These are phyloP conservation scores for Catalaphyllia jardinei DNA, from an alignment of 64 coral and sea anemone species.

Conservation along the genomic window DNA sequence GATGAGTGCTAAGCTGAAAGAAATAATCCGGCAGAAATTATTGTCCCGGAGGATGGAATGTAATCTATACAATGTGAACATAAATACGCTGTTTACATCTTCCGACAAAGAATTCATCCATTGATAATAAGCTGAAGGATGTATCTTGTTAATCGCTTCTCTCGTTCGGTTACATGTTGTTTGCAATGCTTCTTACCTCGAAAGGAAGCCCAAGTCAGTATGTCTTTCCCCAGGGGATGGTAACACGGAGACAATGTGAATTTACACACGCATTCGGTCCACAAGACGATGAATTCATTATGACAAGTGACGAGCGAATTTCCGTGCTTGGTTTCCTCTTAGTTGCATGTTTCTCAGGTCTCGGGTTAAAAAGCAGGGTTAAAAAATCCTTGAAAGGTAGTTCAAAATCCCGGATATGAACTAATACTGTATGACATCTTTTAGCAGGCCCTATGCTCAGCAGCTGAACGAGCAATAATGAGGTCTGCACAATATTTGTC, in stretches of 20 bases:
- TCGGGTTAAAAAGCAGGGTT: neutral
- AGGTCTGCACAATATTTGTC: conserved; percentile 42
- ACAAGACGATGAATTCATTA: neutral
- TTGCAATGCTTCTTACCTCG: neutral
- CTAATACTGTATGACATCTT: neutral
- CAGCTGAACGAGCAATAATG: neutral
- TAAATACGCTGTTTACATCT: neutral
- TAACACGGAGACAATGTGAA: neutral
- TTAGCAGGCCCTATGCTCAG: neutral
- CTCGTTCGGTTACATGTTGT: neutral
- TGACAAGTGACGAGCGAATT: neutral
- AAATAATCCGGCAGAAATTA: neutral
- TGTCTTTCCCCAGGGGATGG: neutral
- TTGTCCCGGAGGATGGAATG: neutral
- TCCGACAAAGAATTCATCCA: neutral
- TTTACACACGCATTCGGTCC: neutral
- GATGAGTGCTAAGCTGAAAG: neutral
- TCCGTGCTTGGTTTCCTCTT: conserved; percentile 12
- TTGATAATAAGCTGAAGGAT: neutral
- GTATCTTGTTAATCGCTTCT: neutral
- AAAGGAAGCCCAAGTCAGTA: neutral
- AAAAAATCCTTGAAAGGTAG: neutral
- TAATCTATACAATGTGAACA: neutral
- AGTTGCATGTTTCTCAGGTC: neutral
- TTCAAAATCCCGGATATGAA: conserved; percentile 5